A percentile compares a stretch with the other conserved stretches of the same genome.
phyloP scores from a whole-genome alignment of 2,797 vertebrate genomes.

The Anguilla megastoma region DNA sequence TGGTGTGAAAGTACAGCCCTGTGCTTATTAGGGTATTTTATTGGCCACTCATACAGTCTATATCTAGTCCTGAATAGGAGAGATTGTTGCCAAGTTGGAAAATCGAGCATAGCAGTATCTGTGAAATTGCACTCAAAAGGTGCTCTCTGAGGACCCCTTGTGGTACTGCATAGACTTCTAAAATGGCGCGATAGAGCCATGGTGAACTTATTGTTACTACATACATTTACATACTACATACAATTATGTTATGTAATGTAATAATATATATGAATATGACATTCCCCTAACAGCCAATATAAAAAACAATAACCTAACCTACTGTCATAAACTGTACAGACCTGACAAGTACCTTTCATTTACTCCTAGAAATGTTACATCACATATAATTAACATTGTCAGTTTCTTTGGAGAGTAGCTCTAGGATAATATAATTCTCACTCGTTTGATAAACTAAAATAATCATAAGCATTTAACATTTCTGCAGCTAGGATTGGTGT shows the following conservation, averaged over 20 bases:
- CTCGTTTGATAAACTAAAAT: background rate
- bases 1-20: no score
- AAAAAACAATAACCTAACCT: background rate
- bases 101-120: no score
- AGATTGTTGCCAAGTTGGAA: background rate
- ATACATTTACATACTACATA: background rate
- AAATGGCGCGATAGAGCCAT: background rate
- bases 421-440: background rate
- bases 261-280: background rate
- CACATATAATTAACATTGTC: background rate
- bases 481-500: background rate
- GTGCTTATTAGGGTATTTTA: no score
- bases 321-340: background rate
- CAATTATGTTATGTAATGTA: background rate
- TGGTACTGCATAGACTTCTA: background rate
- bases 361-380: background rate
- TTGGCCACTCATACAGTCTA: background rate
- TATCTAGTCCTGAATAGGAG: background rate
- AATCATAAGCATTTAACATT: background rate
- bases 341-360: background rate
- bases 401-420: background rate
- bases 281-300: background rate
- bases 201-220: background rate
- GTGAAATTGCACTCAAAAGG: background rate
- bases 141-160: constrained; percentile 8